Evolutionary conservation across 2,888 invertebrate genomes (phyloP), one percentile per base, ranked within the genome.

Genomic region (Eupeodes latifasciatus): DNA sequence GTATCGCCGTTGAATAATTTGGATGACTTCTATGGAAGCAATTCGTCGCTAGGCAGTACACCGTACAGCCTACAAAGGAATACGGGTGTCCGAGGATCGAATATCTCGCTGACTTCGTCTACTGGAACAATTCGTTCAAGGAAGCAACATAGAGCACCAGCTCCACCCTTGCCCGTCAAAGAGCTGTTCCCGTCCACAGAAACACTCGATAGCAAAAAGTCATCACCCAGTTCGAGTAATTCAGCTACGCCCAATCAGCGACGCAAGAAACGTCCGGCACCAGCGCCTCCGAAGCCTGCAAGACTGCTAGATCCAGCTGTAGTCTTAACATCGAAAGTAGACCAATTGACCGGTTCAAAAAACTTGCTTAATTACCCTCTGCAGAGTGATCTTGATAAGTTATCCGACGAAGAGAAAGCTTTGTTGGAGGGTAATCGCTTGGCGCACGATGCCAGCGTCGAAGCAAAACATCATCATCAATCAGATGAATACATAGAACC

Each of bases 231-330:
- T 71, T 92, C 92, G 6, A 92, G 92, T 77, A 91, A 90, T 7
- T 90, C 91, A 14, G 93, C 94, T 1, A 94, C 94, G 80, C 92
- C 92, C 1, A 91, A 91, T 53, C 94, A 94, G 76, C 91, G 94
- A 67, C 94, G 95, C 77, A 96, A 96, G 92, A 94, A 95, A 81
- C 95, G 95, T 62, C 95, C 95, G 7, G 96, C 96, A 0, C 96
- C 97, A 1, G 91, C 92, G 34, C 92, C 92, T n/a, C 92, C 92
- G 5, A 91, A 92, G 64, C 91, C 91, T 5, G 90, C 90, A 14
- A 81, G 89, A 51, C 74, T 89, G 9, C 75, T 89, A 71, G 91
- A 66, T 40, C 77, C 78, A 79, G 67, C 85, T 77, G 44, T 72
- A 59, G 76, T 81, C 19, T 80, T 87, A 64, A 14, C 79, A 78